Evolutionary conservation across 2,797 vertebrate species (phyloP).

Genomic region (Apodemus agrarius): DNA sequence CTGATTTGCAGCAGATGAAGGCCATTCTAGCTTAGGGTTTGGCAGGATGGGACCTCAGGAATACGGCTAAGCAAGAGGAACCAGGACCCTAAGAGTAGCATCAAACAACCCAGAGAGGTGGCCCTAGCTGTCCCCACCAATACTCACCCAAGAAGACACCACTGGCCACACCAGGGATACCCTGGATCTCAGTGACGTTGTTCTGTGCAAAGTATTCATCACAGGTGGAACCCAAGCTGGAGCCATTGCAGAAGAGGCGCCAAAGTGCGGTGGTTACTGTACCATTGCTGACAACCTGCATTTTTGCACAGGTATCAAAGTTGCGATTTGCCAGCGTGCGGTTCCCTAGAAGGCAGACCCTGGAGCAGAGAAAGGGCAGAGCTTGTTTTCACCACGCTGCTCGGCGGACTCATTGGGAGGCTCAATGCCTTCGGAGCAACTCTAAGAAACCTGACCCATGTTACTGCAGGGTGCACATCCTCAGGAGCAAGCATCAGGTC

Average conservation of each 20-base stretch:
- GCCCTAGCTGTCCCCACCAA: rapidly evolving
- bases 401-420: background rate
- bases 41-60: background rate
- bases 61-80: background rate
- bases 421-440: background rate
- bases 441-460: background rate
- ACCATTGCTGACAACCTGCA: slow-evolving; percentile 84
- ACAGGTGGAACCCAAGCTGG: slow-evolving; percentile 89
- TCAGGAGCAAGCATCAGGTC: background rate
- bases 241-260: slow-evolving; percentile 91
- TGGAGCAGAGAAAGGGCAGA: slow-evolving; percentile 65
- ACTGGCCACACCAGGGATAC: slow-evolving; percentile 95
- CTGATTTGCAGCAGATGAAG: background rate
- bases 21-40: background rate
- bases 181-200: slow-evolving; percentile 93
- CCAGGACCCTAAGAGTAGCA: background rate
- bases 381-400: too few species aligned
- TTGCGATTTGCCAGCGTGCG: slow-evolving; percentile 91
- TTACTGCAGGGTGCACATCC: background rate
- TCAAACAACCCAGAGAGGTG: rapidly evolving
- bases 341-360: slow-evolving; percentile 96
- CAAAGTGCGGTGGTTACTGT: slow-evolving; percentile 91
- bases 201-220: slow-evolving; percentile 93
- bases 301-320: slow-evolving; percentile 93
- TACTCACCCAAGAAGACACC: slow-evolving; percentile 92